phyloP scores from a whole-genome alignment of 2,888 invertebrate species.

The Suillia variegata region DNA sequence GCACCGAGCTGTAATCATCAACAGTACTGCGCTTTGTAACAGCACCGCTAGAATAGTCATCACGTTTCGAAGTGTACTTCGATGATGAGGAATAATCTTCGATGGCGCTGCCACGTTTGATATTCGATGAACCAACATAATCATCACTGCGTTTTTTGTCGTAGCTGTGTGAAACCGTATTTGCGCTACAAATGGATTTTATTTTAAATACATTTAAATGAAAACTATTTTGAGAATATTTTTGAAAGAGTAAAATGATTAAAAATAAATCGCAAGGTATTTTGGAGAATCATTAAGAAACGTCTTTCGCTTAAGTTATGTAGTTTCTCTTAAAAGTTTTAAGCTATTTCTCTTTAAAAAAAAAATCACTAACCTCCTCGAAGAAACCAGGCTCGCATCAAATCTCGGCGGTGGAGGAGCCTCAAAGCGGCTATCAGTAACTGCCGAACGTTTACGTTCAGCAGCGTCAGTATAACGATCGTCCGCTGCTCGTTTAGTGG shows the following conservation, averaged over 20 bases:
- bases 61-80: slow-evolving; percentile 44
- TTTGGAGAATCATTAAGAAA: too few species aligned
- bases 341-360: too few species aligned
- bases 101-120: slow-evolving; percentile 44
- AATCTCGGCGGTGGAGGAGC: slow-evolving; percentile 62
- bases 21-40: slow-evolving; percentile 47
- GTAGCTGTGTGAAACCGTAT: slow-evolving; percentile 32
- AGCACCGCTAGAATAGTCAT: slow-evolving; percentile 40
- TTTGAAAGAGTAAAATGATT: too few species aligned
- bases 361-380: slow-evolving; percentile 47
- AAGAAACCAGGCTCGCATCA: slow-evolving; percentile 53
- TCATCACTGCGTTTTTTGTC: slow-evolving; percentile 60
- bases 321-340: background rate
- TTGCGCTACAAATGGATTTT: slow-evolving; percentile 26
- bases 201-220: background rate
- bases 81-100: slow-evolving; percentile 50
- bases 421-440: slow-evolving; percentile 48
- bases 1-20: slow-evolving; percentile 48
- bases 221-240: too few species aligned
- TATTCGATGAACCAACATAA: slow-evolving; percentile 46
- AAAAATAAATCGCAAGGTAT: too few species aligned
- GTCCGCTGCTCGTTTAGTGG: slow-evolving; percentile 54
- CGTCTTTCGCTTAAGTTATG: too few species aligned
- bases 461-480: slow-evolving; percentile 55
- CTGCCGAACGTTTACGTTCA: slow-evolving; percentile 57